phyloP scores from a whole-genome alignment of 2,888 invertebrate species.

The Drosophila barbarae region DNA sequence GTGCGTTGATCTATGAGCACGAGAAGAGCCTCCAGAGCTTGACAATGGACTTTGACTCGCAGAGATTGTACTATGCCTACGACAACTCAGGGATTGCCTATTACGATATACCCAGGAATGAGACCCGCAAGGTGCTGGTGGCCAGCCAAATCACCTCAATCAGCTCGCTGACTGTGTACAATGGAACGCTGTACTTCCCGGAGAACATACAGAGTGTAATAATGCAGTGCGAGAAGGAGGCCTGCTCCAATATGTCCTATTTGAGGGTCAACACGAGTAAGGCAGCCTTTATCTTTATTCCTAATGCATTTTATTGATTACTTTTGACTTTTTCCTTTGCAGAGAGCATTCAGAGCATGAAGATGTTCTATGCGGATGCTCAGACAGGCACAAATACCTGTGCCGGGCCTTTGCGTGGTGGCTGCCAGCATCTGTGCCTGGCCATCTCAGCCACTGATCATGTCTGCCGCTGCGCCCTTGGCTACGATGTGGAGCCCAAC shows the following conservation, averaged over 20 bases:
- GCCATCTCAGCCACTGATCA: slow-evolving; percentile 82
- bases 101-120: slow-evolving; percentile 81
- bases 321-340: slow-evolving; percentile 25
- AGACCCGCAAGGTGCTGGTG: slow-evolving; percentile 67
- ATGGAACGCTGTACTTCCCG: slow-evolving; percentile 84
- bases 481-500: slow-evolving; percentile 82
- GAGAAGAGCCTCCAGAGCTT: slow-evolving; percentile 81
- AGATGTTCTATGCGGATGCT: slow-evolving; percentile 85
- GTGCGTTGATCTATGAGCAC: slow-evolving; percentile 73
- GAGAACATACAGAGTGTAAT: slow-evolving; percentile 84
- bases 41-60: slow-evolving; percentile 82
- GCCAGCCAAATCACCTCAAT: slow-evolving; percentile 77
- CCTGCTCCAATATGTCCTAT: slow-evolving; percentile 79
- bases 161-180: slow-evolving; percentile 85
- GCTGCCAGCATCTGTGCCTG: slow-evolving; percentile 88
- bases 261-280: slow-evolving; percentile 83
- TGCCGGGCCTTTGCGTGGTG: slow-evolving; percentile 80
- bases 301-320: neutral
- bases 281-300: neutral
- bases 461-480: slow-evolving; percentile 88
- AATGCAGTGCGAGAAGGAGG: slow-evolving; percentile 83
- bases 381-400: slow-evolving; percentile 84
- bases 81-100: slow-evolving; percentile 82
- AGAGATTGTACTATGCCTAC: slow-evolving; percentile 87
- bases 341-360: slow-evolving; percentile 84